phyloP scores from a whole-genome alignment of 2,888 invertebrate genomes.

The Cryptophagus acutangulus region DNA sequence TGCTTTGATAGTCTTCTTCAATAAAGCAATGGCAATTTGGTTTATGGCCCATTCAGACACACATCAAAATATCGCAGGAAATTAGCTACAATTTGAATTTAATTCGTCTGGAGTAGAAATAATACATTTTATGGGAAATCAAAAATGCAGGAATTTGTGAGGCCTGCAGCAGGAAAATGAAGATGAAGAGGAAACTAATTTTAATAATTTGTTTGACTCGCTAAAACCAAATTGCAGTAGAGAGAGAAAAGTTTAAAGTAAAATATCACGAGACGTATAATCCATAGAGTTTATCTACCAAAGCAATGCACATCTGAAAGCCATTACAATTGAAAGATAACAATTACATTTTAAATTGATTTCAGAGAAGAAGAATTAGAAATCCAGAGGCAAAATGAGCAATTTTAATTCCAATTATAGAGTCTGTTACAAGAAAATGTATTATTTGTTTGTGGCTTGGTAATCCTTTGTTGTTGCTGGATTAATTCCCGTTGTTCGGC shows the following conservation, averaged over 20 bases:
- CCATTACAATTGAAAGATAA: constrained; percentile 19
- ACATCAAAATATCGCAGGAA: too few species aligned
- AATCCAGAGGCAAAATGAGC: constrained; percentile 28
- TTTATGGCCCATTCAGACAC: too few species aligned
- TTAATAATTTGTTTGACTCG: background rate
- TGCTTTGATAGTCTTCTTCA: too few species aligned
- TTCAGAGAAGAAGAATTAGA: constrained; percentile 18
- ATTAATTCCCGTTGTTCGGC: background rate
- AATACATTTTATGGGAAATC: too few species aligned
- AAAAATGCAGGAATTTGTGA: too few species aligned
- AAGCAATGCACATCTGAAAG: background rate
- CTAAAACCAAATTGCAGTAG: background rate
- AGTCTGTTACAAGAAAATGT: constrained; percentile 16
- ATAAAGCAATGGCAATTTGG: too few species aligned
- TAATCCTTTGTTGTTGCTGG: constrained; percentile 4
- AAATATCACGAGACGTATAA: background rate
- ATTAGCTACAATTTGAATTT: too few species aligned
- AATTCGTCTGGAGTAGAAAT: too few species aligned
- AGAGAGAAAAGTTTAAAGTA: background rate
- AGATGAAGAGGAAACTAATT: background rate
- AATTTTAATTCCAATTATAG: constrained; percentile 32
- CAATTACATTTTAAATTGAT: constrained; percentile 28
- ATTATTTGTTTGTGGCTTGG: constrained; percentile 29
- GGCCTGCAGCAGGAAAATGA: background rate
- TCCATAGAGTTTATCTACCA: background rate